Percentiles rank a stretch among this genome's conserved stretches.
These are phyloP conservation scores for Caenorhabditis inopinata DNA, from an alignment of 1,140 invertebrate genomes.

Conservation along the genomic window DNA sequence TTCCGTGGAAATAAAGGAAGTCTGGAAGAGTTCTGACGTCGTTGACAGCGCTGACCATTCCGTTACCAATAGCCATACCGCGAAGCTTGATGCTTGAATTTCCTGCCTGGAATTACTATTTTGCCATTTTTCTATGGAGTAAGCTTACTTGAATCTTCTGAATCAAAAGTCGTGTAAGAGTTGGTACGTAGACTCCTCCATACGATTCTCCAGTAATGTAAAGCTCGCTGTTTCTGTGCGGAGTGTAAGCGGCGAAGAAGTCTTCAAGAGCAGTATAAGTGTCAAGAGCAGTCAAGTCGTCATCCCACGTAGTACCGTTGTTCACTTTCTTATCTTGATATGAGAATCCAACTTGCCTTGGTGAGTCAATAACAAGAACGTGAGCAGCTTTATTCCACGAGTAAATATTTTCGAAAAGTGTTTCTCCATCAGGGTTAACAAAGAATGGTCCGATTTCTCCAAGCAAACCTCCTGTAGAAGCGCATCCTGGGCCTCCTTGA, in stretches of 20 bases:
- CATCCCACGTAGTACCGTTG: slow-evolving; percentile 29
- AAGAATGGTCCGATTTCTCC: slow-evolving; percentile 70
- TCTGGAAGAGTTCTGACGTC: slow-evolving; percentile 44
- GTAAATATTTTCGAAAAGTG: slow-evolving; percentile 62
- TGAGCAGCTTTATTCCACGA: slow-evolving; percentile 65
- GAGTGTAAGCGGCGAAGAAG: slow-evolving; percentile 70
- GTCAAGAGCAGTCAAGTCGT: slow-evolving; percentile 63
- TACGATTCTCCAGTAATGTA: slow-evolving; percentile 69
- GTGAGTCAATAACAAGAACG: slow-evolving; percentile 58
- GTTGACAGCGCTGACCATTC: slow-evolving; percentile 45
- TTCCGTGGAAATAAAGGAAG: slow-evolving; percentile 55
- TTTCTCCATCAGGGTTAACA: slow-evolving; percentile 66
- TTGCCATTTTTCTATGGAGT: too few relatives aligned
- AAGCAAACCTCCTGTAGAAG: slow-evolving; percentile 37
- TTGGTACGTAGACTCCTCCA: slow-evolving; percentile 68
- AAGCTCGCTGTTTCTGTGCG: slow-evolving; percentile 67
- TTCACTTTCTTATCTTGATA: slow-evolving; percentile 54
- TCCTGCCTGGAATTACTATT: not conserved
- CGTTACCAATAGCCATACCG: slow-evolving; percentile 53
- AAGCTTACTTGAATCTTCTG: slow-evolving; percentile 43
- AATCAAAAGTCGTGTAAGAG: slow-evolving; percentile 30
- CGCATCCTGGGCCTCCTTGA: slow-evolving; percentile 42
- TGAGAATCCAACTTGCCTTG: slow-evolving; percentile 54
- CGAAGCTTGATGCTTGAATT: slow-evolving; percentile 38
- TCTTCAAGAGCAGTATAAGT: slow-evolving; percentile 69